phyloP scores from a whole-genome alignment of 2,888 invertebrate species.

The Eucera pruinosa region DNA sequence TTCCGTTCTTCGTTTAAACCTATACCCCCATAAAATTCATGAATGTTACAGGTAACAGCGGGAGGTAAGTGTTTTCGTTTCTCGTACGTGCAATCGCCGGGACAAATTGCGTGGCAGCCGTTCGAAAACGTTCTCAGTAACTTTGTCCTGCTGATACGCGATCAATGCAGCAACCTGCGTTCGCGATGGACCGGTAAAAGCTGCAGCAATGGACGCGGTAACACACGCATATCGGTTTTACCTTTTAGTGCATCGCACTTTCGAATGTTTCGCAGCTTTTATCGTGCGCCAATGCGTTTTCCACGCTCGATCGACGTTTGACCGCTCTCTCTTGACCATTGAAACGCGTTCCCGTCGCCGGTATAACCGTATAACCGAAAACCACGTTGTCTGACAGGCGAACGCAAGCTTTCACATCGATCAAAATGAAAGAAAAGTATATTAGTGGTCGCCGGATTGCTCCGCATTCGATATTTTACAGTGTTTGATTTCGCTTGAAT shows the following conservation, averaged over 20 bases:
- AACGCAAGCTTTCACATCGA: slow-evolving; percentile 33
- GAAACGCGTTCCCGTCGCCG: slow-evolving; percentile 23
- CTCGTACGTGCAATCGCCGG: neutral
- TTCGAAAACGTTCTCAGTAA: slow-evolving; percentile 17
- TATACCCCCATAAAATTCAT: no score
- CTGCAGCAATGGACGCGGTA: slow-evolving; percentile 41
- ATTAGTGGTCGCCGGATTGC: slow-evolving; percentile 27
- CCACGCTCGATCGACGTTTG: slow-evolving; percentile 65
- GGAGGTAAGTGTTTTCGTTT: slow-evolving; percentile 39
- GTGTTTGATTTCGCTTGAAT: no score
- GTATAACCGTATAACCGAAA: slow-evolving; percentile 58
- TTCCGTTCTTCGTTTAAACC: no score
- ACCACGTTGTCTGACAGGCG: slow-evolving; percentile 44
- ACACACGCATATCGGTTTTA: slow-evolving; percentile 55
- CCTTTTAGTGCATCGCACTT: slow-evolving; percentile 70
- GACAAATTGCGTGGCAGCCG: slow-evolving; percentile 3
- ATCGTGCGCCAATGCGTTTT: slow-evolving; percentile 68
- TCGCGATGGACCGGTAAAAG: slow-evolving; percentile 57
- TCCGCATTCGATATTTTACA: slow-evolving; percentile 33
- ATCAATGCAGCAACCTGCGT: slow-evolving; percentile 47
- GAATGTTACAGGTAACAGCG: no score
- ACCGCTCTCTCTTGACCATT: slow-evolving; percentile 46
- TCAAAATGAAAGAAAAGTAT: slow-evolving; percentile 47
- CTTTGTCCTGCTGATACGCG: slow-evolving; percentile 47
- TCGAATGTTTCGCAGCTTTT: slow-evolving; percentile 70